These are phyloP conservation scores for Pandion haliaetus DNA, from an alignment of 2,113 vertebrate genomes.

Conservation along the genomic window DNA sequence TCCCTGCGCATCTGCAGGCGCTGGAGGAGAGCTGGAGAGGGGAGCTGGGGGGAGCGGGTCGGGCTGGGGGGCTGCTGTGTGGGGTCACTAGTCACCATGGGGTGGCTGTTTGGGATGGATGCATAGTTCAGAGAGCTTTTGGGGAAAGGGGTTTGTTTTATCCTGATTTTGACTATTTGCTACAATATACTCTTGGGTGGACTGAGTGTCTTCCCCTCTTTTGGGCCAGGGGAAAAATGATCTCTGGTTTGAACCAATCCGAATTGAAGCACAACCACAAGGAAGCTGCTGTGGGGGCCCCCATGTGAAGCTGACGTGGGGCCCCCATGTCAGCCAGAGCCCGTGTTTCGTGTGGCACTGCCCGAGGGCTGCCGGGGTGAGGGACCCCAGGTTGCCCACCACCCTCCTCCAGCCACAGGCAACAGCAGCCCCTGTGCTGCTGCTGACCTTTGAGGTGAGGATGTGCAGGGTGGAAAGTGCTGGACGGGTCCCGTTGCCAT, in stretches of 20 bases:
- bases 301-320: background rate
- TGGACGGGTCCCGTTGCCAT: background rate
- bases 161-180: background rate
- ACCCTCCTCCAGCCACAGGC: background rate
- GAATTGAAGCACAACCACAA: background rate
- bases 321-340: background rate
- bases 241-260: background rate
- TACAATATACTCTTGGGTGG: background rate
- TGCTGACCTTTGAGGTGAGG: background rate
- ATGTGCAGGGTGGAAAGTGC: background rate
- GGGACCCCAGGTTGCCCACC: background rate
- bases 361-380: background rate
- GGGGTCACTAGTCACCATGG: background rate
- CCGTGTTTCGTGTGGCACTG: accelerated
- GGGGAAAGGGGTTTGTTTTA: background rate
- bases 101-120: background rate
- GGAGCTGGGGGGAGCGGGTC: background rate
- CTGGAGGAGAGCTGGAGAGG: background rate
- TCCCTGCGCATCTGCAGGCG: accelerated
- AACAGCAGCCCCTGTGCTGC: background rate
- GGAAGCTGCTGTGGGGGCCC: background rate
- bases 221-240: background rate
- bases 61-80: background rate
- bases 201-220: background rate
- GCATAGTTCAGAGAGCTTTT: background rate